Evolutionary conservation across 2,113 vertebrate species (phyloP).

Genomic region (Psittacula cyanocephala): DNA sequence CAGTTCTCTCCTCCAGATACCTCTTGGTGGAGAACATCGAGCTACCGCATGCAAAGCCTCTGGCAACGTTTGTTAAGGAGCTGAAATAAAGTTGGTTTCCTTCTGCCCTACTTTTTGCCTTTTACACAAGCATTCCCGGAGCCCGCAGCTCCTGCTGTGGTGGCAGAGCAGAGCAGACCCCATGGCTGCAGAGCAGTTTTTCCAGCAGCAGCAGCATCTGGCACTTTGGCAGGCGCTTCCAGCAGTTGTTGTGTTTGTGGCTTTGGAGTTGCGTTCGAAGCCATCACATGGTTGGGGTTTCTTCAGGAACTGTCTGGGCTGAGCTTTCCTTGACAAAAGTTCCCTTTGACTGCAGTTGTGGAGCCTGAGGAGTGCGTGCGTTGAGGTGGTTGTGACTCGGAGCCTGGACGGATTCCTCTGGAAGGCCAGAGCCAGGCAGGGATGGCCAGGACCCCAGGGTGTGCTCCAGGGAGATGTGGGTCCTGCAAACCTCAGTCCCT

Average conservation of each 20-base stretch:
- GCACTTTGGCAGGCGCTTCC: conserved; percentile 36
- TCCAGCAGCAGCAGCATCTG: conserved; percentile 68
- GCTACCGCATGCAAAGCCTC: background rate
- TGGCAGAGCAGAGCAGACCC: background rate
- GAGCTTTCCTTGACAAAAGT: conserved; percentile 46
- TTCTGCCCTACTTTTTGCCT: background rate
- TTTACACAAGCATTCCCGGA: background rate
- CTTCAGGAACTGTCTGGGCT: conserved; percentile 58
- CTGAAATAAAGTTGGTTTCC: background rate
- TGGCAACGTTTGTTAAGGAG: background rate
- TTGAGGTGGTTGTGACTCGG: background rate
- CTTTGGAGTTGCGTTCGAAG: conserved; percentile 58
- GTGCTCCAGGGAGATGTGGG: background rate
- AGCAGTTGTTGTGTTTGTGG: conserved; percentile 62
- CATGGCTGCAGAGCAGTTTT: conserved; percentile 18
- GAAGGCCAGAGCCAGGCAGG: background rate
- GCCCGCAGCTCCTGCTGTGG: background rate
- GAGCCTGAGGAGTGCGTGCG: background rate
- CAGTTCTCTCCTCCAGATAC: background rate
- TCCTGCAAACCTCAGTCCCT: background rate
- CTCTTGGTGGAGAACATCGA: background rate
- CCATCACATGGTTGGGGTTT: conserved; percentile 48
- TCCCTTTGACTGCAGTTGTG: conserved; percentile 32
- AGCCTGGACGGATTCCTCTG: background rate
- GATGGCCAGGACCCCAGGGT: rapidly evolving